These are phyloP conservation scores for Gasteruption jaculator DNA, from an alignment of 2,888 invertebrate species.

Conservation along the genomic window DNA sequence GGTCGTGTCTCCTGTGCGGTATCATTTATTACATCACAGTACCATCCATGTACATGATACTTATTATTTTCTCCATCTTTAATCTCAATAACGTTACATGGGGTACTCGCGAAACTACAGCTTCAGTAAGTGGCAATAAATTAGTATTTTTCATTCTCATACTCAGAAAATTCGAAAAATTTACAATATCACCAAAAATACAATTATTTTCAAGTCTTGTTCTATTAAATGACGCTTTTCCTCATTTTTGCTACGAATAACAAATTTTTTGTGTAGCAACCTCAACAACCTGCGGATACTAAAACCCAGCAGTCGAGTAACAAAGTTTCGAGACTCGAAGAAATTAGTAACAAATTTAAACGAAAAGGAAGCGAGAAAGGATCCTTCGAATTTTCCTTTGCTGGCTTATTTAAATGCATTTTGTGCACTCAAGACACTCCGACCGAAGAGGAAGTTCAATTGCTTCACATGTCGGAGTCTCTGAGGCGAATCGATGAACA, in stretches of 20 bases:
- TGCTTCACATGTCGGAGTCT: slow-evolving; percentile 49
- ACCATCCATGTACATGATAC: slow-evolving; percentile 90
- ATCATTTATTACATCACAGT: slow-evolving; percentile 85
- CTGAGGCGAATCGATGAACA: slow-evolving; percentile 50
- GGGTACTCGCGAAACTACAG: slow-evolving; percentile 79
- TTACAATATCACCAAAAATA: not conserved
- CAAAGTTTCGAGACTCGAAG: no score
- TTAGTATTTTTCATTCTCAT: slow-evolving; percentile 8
- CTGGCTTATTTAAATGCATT: slow-evolving; percentile 57
- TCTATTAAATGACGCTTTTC: no score
- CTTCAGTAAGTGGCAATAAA: slow-evolving; percentile 30
- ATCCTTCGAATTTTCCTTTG: slow-evolving; percentile 54
- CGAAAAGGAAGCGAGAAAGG: slow-evolving; percentile 52
- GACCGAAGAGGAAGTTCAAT: slow-evolving; percentile 49
- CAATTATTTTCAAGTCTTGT: slow-evolving; percentile 1
- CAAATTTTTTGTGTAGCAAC: slow-evolving; percentile 12
- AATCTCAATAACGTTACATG: slow-evolving; percentile 91
- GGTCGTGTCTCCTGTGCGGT: slow-evolving; percentile 69
- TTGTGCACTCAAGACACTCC: slow-evolving; percentile 54
- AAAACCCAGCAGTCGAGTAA: no score
- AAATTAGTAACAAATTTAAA: slow-evolving; percentile 40
- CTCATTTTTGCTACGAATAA: no score
- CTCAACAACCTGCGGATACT: slow-evolving; percentile 32
- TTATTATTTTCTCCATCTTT: slow-evolving; percentile 87
- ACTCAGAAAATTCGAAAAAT: not conserved